These are phyloP conservation scores for Vimba vimba DNA, from an alignment of 2,113 vertebrate genomes.

Conservation along the genomic window DNA sequence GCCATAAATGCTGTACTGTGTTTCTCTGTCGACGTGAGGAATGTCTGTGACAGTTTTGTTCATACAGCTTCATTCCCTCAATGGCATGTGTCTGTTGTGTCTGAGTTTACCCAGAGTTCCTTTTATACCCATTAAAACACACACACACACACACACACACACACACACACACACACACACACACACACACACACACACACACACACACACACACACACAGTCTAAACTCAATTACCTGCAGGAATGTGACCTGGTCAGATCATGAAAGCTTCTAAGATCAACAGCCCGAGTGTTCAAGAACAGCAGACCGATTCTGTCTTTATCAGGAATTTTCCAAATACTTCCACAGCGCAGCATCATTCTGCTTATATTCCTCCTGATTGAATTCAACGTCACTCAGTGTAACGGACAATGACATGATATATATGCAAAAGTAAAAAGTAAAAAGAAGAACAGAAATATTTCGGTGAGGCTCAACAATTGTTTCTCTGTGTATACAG, in stretches of 20 bases:
- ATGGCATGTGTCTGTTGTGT: constrained; percentile 22
- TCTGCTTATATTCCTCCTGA: background rate
- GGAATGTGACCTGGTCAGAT: constrained; percentile 75
- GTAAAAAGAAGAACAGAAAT: background rate
- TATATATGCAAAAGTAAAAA: no score
- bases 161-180: background rate
- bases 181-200: constrained; percentile 3
- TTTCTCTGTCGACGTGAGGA: background rate
- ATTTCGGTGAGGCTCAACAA: background rate
- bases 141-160: background rate
- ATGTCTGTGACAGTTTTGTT: constrained; percentile 1
- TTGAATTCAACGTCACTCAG: background rate
- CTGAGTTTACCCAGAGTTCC: constrained; percentile 23
- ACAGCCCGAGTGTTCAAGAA: constrained; percentile 43
- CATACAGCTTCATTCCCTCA: constrained; percentile 13
- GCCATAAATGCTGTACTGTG: background rate
- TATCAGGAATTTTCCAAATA: background rate
- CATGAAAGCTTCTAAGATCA: constrained; percentile 62
- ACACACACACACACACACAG: no score
- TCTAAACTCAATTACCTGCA: constrained; percentile 41
- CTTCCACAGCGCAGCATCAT: background rate
- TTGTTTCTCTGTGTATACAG: background rate
- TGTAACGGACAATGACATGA: background rate
- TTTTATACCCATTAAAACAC: constrained; percentile 23
- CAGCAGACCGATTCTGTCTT: constrained; percentile 22